phyloP scores from a whole-genome alignment of 2,113 vertebrate species.

The Pterocles gutturalis region DNA sequence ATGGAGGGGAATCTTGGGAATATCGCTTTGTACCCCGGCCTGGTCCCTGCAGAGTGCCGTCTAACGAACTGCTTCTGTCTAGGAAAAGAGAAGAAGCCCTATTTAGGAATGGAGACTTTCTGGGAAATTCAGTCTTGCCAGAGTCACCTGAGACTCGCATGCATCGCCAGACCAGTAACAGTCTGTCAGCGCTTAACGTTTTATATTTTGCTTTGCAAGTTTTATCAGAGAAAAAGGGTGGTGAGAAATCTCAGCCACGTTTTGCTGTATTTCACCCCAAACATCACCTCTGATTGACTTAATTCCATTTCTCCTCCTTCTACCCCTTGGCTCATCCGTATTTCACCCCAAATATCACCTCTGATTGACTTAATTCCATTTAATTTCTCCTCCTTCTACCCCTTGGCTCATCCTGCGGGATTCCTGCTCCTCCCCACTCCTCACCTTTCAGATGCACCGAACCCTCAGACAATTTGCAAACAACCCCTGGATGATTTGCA shows the following conservation, averaged over 20 bases:
- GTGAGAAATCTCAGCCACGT: neutral
- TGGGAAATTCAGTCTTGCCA: neutral
- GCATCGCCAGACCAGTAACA: neutral
- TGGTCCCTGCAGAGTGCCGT: slow-evolving; percentile 80
- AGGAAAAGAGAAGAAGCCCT: slow-evolving; percentile 70
- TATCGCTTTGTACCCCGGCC: slow-evolving; percentile 84
- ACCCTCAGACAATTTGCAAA: neutral
- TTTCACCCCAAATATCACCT: neutral
- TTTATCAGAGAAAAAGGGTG: neutral
- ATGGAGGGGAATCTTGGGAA: slow-evolving; percentile 80
- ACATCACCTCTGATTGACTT: neutral
- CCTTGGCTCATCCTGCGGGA: neutral
- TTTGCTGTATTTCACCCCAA: neutral
- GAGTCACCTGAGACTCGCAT: neutral
- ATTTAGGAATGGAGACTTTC: slow-evolving; percentile 30
- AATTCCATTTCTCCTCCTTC: neutral
- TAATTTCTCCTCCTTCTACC: neutral
- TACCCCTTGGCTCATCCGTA: neutral
- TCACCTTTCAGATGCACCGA: accelerated
- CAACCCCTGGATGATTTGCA: neutral
- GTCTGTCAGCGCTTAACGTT: neutral
- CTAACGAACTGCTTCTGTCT: slow-evolving; percentile 85
- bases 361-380: neutral
- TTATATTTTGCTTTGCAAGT: neutral
- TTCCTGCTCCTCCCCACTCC: neutral